Percentiles rank a stretch among this genome's conserved stretches.
Evolutionary conservation across 2,797 vertebrate genomes (phyloP).

Genomic region (Phalanger gymnotis): DNA sequence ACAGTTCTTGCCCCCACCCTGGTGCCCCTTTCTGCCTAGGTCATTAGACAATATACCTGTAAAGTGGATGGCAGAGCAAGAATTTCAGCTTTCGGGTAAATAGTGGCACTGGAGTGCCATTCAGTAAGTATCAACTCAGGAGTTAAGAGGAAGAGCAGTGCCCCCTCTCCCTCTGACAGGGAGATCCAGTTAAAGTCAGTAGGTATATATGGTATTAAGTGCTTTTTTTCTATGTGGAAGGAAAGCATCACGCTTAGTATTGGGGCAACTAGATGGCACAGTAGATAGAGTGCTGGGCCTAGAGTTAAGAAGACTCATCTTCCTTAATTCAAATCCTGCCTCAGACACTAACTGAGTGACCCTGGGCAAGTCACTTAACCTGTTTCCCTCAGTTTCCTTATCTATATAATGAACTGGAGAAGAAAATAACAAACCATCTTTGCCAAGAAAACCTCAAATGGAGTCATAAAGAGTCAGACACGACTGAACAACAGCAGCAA

Average conservation of each 20-base stretch:
- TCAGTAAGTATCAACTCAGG: background rate
- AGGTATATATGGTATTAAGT: background rate
- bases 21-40: background rate
- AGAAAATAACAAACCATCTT: background rate
- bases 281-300: background rate
- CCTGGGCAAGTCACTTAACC: background rate
- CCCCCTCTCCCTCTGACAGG: fast-evolving
- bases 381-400: background rate
- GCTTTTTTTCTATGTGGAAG: background rate
- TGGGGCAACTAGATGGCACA: background rate
- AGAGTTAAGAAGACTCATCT: background rate
- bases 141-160: fast-evolving
- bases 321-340: background rate
- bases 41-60: background rate
- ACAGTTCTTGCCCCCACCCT: background rate
- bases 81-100: background rate
- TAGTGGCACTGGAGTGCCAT: background rate
- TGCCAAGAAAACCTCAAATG: background rate
- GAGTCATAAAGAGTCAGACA: background rate
- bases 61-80: background rate
- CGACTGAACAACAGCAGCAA: background rate
- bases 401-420: background rate
- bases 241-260: background rate
- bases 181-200: background rate
- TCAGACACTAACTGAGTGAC: background rate